Percentiles rank a stretch among this genome's conserved stretches.
These are phyloP conservation scores for Chrysochloris asiatica DNA, from an alignment of 2,113 vertebrate genomes.

Conservation along the genomic window DNA sequence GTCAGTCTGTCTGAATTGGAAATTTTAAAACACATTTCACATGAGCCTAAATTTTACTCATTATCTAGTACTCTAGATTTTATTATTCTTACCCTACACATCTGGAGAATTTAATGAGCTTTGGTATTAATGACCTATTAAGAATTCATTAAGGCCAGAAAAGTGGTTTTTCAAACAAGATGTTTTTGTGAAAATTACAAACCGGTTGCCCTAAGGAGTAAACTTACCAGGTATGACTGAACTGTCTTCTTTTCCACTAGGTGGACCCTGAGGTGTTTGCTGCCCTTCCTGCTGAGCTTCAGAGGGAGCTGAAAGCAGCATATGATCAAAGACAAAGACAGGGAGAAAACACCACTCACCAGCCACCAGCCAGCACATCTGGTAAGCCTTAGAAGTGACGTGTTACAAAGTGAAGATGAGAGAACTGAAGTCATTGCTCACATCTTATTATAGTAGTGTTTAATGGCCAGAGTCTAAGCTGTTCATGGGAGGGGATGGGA, in stretches of 20 bases:
- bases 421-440: too few relatives aligned
- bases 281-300: conserved; percentile 94
- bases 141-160: neutral
- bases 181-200: neutral
- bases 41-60: neutral
- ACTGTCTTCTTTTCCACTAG: conserved; percentile 78
- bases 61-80: neutral
- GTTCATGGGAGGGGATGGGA: neutral
- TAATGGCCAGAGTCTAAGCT: neutral
- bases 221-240: neutral
- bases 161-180: conserved; percentile 14
- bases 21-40: neutral
- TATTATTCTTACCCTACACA: neutral
- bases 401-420: neutral
- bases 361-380: conserved; percentile 72
- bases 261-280: conserved; percentile 98
- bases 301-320: conserved; percentile 94
- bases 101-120: neutral
- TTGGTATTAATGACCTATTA: neutral
- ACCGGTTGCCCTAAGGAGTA: neutral
- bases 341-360: conserved; percentile 75
- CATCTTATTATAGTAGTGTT: accelerated
- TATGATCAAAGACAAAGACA: conserved; percentile 89
- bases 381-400: conserved; percentile 74
- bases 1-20: neutral